Evolutionary conservation across 2,797 vertebrate species (phyloP), one percentile per base, ranked within the genome.

Genomic region (Falco concolor): DNA sequence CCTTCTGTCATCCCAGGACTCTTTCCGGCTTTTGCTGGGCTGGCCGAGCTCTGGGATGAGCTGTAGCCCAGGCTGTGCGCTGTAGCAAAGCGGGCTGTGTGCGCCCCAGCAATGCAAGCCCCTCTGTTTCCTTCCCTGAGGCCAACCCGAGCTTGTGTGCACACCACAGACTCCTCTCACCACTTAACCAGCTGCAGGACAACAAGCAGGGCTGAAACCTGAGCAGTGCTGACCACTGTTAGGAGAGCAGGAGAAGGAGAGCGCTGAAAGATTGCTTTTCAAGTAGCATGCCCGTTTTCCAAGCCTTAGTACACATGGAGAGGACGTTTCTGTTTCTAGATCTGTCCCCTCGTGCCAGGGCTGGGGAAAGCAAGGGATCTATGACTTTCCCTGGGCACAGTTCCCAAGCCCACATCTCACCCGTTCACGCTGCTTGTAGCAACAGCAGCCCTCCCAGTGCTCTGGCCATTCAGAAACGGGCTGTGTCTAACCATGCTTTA

Each of bases 1-100:
- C 40, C 54, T 87, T 94, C 81, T 96, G 79, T 95, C 82, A 87
- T 86, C 81, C 36, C 49, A 59, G 36, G 59, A 22, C 42, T 67
- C 84, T 64, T 87, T 60, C 72, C 1, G 22, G 74, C 70, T 76
- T 65, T 59, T 1, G 1, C 40, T 67, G 92, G 78, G 30, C 87
- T 90, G 87, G 56, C 32, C 2, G 2, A 40, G 73, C 20, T n/a
- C 70, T 53, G 36, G 67, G 69, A 57, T 70, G 73, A 94, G 78
- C 64, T 4, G 1, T 13, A 81, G 53, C 44, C 75, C 1, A 2
- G 74, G 59, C 63, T 83, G n/a, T 32, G 5, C 4, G 1, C 28
- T 20, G 20, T 44, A 73, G 61, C 84, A 75, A 38, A 73, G 47
- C 47, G 36, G 1, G 2, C 36, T 53, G 0, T 42, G 63, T 64